Evolutionary conservation across 2,113 vertebrate genomes (phyloP).

Genomic region (Calidris pygmaea): DNA sequence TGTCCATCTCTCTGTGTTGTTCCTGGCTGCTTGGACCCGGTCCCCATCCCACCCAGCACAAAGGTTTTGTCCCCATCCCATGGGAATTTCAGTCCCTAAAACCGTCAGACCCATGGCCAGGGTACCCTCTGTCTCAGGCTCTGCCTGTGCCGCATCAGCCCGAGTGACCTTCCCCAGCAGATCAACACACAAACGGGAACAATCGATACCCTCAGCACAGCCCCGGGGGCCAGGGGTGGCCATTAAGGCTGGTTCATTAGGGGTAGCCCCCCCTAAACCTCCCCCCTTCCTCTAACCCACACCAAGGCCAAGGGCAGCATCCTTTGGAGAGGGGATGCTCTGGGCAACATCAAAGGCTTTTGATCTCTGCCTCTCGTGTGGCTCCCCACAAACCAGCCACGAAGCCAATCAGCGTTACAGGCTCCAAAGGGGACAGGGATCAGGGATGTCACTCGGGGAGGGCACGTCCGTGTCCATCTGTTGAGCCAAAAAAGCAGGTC

Average conservation of each 20-base stretch:
- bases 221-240: neutral
- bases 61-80: neutral
- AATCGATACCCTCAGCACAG: neutral
- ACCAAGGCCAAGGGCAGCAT: neutral
- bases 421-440: neutral
- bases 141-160: neutral
- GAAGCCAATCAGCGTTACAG: neutral
- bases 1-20: neutral
- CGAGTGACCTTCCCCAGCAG: neutral
- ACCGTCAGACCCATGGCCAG: fast-evolving
- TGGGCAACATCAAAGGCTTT: neutral
- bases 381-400: fast-evolving
- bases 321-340: neutral
- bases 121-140: neutral
- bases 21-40: neutral
- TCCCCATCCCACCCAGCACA: neutral
- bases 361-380: neutral
- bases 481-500: neutral
- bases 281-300: neutral
- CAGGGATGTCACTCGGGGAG: neutral
- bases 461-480: fast-evolving
- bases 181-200: fast-evolving
- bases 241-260: neutral
- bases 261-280: neutral
- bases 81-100: fast-evolving